Evolutionary conservation across 2,888 invertebrate genomes (phyloP), one percentile per base, ranked within the genome.

Genomic region (Amblyteles armatorius): DNA sequence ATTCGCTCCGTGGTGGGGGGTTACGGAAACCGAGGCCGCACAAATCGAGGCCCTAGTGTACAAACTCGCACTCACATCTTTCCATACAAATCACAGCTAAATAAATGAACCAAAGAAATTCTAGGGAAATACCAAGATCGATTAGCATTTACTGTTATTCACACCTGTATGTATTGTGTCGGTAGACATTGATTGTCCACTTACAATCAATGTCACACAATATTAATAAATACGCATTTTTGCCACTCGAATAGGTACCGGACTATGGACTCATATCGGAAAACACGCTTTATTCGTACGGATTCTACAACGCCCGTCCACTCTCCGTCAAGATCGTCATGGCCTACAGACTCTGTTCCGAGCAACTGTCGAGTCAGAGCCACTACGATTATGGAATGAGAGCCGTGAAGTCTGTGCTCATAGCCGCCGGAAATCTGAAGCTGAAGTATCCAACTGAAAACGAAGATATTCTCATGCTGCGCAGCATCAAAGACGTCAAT

Each of bases 331-430:
- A 96, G 93, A 96, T 96, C 87, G 96, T 96, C 4, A 95, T 95
- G 84, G 95, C 95, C 0, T 96, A 96, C 91, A 94, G 95, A 87
- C 93, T 96, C 50, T 96, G 96, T 88, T 96, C 96, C 1, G 96
- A 96, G 88, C 96, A 96, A 91, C 92, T 96, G 73, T 96, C 96
- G 0, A 95, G 95, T 26, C 96, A 96, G 91, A 95, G 94, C 91
- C 96, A 96, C 90, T 96, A 96, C 89, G 96, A 96, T 92, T 96
- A 96, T 87, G 96, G 96, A 1, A 96, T 96, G 96, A 93, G 96
- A 88, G 96, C 96, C 13, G 96, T 96, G 0, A 96, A 96, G 89
- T 94, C 95, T 1, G 96, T 96, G 0, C 93, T 96, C 48, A 94
- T 95, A 13, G 96, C 96, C 19, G 96, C 96, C 26, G 96, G 95